Percentiles rank a stretch among this genome's conserved stretches.
These are phyloP conservation scores for Dryomyza anilis DNA, from an alignment of 2,888 invertebrate species.

Conservation along the genomic window DNA sequence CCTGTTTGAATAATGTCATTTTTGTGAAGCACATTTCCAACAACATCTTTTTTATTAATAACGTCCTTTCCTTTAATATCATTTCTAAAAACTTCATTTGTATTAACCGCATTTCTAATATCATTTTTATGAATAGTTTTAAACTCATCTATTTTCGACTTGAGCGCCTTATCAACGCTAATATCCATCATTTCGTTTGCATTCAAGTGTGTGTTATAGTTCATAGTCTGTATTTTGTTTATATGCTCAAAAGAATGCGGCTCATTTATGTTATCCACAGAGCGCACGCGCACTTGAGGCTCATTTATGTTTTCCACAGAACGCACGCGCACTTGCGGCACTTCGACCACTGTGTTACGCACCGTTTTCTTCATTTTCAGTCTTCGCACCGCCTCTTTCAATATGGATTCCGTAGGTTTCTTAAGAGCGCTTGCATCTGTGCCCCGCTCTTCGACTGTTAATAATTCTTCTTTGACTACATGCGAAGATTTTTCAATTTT, in stretches of 20 bases:
- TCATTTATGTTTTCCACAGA: slow-evolving; percentile 5
- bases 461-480: no score
- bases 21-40: no score
- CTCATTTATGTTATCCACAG: not conserved
- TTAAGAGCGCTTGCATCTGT: slow-evolving; percentile 46
- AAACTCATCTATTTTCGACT: not conserved
- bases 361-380: slow-evolving; percentile 42
- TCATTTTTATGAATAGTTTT: not conserved
- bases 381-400: slow-evolving; percentile 57
- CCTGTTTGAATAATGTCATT: no score
- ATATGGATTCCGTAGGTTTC: slow-evolving; percentile 44
- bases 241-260: not conserved
- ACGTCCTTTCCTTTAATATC: no score
- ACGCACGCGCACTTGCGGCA: not conserved
- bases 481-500: slow-evolving; percentile 24
- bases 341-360: no score
- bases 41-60: no score
- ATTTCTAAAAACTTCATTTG: no score
- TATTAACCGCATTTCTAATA: no score
- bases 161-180: not conserved
- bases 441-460: no score
- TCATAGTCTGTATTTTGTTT: not conserved
- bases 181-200: not conserved
- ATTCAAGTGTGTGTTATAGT: not conserved
- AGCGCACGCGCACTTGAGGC: no score